phyloP scores from a whole-genome alignment of 1,140 invertebrate genomes.

The Globodera rostochiensis region DNA sequence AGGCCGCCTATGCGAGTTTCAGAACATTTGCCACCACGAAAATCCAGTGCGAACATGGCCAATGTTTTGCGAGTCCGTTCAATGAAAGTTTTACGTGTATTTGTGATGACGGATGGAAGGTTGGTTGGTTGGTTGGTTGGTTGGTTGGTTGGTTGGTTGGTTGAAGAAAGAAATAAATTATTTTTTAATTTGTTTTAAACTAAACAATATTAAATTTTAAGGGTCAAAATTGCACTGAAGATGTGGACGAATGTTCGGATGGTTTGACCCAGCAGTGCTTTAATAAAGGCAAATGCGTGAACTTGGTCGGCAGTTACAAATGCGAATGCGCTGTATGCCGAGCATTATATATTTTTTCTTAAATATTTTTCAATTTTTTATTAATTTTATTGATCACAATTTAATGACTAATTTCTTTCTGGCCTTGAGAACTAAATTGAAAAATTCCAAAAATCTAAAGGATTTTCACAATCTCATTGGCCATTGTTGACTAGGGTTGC shows the following conservation, averaged over 20 bases:
- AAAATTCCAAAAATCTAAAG: too few species aligned
- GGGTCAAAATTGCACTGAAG: slow-evolving; percentile 91
- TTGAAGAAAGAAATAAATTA: background rate
- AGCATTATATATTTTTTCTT: too few species aligned
- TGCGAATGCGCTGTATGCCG: slow-evolving; percentile 49
- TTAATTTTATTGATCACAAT: too few species aligned
- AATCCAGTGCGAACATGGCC: slow-evolving; percentile 28
- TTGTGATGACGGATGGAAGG: slow-evolving; percentile 37
- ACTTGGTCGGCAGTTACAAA: slow-evolving; percentile 76
- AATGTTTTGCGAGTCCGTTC: slow-evolving; percentile 23
- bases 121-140: background rate
- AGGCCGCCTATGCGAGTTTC: slow-evolving; percentile 44
- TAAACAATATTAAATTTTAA: slow-evolving; percentile 67
- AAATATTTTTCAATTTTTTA: too few species aligned
- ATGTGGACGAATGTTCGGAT: slow-evolving; percentile 72
- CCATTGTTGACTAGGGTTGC: too few species aligned
- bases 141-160: background rate
- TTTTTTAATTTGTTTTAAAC: too few species aligned
- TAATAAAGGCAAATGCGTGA: slow-evolving; percentile 84
- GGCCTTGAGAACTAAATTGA: too few species aligned
- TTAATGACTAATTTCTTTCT: too few species aligned
- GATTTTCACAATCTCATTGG: too few species aligned
- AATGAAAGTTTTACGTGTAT: slow-evolving; percentile 29
- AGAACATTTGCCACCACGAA: slow-evolving; percentile 36
- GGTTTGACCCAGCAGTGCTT: slow-evolving; percentile 68